These are phyloP conservation scores for Leuciscus idus DNA, from an alignment of 2,113 vertebrate genomes.

Conservation along the genomic window DNA sequence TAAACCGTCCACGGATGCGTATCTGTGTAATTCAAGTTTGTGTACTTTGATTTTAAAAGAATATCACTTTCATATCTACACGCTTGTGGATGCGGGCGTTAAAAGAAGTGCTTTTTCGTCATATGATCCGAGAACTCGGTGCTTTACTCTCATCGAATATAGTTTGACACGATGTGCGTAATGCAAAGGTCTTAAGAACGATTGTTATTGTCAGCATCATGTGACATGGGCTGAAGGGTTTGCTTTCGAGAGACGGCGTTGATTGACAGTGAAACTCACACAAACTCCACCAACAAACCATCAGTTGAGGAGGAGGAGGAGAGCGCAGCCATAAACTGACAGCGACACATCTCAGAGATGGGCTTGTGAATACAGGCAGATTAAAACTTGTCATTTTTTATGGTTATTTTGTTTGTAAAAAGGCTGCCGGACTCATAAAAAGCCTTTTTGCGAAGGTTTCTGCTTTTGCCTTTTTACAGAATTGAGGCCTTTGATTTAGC, in stretches of 20 bases:
- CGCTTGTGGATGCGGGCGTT: neutral
- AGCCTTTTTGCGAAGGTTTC: constrained; percentile 42
- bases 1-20: neutral
- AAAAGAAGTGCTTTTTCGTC: neutral
- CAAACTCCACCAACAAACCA: constrained; percentile 48
- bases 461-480: constrained; percentile 19
- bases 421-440: constrained; percentile 42
- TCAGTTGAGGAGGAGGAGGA: constrained; percentile 44
- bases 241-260: neutral
- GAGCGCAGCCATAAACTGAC: constrained; percentile 20
- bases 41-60: neutral
- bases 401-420: constrained; percentile 52
- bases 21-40: neutral
- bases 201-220: neutral
- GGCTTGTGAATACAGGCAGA: constrained; percentile 42
- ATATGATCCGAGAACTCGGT: neutral
- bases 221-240: neutral
- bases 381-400: constrained; percentile 47
- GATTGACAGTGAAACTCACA: constrained; percentile 32
- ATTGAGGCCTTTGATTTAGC: constrained; percentile 38
- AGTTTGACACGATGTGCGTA: neutral
- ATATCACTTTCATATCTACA: neutral
- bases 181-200: neutral
- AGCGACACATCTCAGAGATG: constrained; percentile 40
- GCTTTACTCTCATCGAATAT: neutral